A percentile compares a stretch with the other conserved stretches of the same genome.
Conservation (phyloP, 2,888 invertebrate species). For the Eupsilia transversa region DNA sequence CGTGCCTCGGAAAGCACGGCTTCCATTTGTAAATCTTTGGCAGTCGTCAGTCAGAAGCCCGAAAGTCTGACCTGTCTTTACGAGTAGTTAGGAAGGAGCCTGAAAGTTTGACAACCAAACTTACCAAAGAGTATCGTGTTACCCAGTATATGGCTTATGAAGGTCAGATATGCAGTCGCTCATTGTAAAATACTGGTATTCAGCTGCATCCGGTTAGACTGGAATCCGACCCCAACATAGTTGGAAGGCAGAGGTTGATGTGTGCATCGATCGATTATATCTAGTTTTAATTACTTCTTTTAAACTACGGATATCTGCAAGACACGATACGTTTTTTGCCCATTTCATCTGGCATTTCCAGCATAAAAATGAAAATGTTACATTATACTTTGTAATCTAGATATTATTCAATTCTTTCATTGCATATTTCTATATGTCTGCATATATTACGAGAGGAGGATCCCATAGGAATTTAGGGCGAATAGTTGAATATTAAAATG, state of each 20-base stretch:
- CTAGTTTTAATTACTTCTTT: not conserved
- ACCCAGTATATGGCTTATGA: not conserved
- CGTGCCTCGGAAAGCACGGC: too few species aligned
- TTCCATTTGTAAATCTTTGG: too few species aligned
- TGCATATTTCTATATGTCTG: slow-evolving; percentile 45
- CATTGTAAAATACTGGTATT: not conserved
- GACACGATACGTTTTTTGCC: not conserved
- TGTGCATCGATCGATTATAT: not conserved
- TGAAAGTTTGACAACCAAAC: not conserved
- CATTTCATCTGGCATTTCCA: not conserved
- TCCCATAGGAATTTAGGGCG: slow-evolving; percentile 47
- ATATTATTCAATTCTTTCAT: slow-evolving; percentile 43
- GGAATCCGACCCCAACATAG: not conserved
- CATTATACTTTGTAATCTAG: slow-evolving; percentile 49
- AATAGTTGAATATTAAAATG: slow-evolving; percentile 34
- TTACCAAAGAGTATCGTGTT: not conserved
- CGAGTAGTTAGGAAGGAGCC: too few species aligned
- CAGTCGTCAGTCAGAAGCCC: too few species aligned
- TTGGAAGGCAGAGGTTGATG: too few species aligned
- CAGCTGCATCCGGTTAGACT: not conserved
- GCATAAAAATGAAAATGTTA: not conserved
- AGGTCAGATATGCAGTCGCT: not conserved
- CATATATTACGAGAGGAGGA: slow-evolving; percentile 17
- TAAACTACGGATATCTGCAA: not conserved
- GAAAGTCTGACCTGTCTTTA: too few species aligned